Base-by-base conservation (phyloP, 2,888 invertebrate genomes). In the Nomada lathburiana region DNA sequence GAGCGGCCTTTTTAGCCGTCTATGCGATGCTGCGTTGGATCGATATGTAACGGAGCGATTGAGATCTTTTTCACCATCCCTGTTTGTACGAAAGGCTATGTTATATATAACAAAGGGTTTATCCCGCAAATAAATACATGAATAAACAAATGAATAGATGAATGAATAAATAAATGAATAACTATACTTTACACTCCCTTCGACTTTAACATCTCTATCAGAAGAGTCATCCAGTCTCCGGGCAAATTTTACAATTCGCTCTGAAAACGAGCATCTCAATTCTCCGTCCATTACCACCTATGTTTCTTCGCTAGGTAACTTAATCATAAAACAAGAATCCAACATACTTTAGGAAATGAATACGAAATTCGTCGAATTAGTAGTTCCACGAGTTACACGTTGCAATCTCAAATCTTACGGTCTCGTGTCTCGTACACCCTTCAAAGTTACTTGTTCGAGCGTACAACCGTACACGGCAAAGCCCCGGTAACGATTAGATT, bases 401-500 rank as follows among this genome's bases (percentile, higher is more conserved):
- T 76, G 78, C 75, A 71, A 83, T 76, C 74, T 72, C 36, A 72
- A 73, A 62, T 72, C 77, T 70, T 69, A 36, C 60, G 62, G 47
- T 63, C 64, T 4, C 47, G 68, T 23, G 74, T 62, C 52, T 69
- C 68, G 73, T 80, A 69, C 76, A 81, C 75, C 77, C 68, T 81
- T 78, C 77, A 55, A 50, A 77, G 71, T 60, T 60, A 70, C 68
- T 65, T 69, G 76, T 52, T 53, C 62, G 59, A 50, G 26, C 63
- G 42, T 36, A n/a, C 57, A 52, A 23, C 82, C 82, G 57, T 82
- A 75, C 72, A 80, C 72, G 74, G 57, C 20, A 36, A 77, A 73
- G 74, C 68, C 71, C 64, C 69, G 65, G 76, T 82, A 80, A 83
- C 84, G 80, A 84, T 84, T 85, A 85, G 80, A 85, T 80, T 80